Percentiles rank a stretch among this genome's conserved stretches.
phyloP scores from a whole-genome alignment of 1,140 invertebrate genomes.

The Nephotettix cincticeps region DNA sequence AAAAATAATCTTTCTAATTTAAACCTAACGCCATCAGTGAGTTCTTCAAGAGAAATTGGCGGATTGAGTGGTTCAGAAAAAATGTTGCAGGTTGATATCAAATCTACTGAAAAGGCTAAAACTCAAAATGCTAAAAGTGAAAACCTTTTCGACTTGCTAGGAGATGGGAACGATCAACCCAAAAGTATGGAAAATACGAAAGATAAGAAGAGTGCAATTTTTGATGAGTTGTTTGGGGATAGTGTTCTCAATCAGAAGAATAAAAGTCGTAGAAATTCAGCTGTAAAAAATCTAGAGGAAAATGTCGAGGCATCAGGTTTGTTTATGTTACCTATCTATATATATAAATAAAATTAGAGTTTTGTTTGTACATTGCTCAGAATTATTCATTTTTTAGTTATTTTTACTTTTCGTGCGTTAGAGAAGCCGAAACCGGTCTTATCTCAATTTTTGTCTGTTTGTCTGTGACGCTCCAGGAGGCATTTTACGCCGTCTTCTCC shows the following conservation, averaged over 20 bases:
- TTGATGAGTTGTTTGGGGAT: constrained; percentile 11
- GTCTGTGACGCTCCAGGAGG: too few species aligned
- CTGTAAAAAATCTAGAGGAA: not conserved
- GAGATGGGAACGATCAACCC: not conserved
- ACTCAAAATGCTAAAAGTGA: not conserved
- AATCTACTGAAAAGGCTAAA: not conserved
- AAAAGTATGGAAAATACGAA: not conserved
- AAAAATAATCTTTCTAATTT: too few species aligned
- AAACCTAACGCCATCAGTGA: too few species aligned
- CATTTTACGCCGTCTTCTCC: too few species aligned
- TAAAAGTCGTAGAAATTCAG: not conserved
- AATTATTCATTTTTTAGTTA: too few species aligned
- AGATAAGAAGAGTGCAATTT: constrained; percentile 12
- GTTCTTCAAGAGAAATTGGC: too few species aligned
- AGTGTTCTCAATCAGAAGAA: not conserved
- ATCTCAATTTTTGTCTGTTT: too few species aligned
- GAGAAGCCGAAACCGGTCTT: too few species aligned
- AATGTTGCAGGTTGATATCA: not conserved
- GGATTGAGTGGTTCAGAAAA: not conserved
- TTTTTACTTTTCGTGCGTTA: too few species aligned
- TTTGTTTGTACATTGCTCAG: too few species aligned
- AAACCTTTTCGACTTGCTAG: not conserved
- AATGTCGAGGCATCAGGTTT: not conserved
- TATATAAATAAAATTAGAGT: not conserved
- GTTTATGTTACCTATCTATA: not conserved